phyloP scores from a whole-genome alignment of 2,113 vertebrate genomes.

The Dinomys branickii region DNA sequence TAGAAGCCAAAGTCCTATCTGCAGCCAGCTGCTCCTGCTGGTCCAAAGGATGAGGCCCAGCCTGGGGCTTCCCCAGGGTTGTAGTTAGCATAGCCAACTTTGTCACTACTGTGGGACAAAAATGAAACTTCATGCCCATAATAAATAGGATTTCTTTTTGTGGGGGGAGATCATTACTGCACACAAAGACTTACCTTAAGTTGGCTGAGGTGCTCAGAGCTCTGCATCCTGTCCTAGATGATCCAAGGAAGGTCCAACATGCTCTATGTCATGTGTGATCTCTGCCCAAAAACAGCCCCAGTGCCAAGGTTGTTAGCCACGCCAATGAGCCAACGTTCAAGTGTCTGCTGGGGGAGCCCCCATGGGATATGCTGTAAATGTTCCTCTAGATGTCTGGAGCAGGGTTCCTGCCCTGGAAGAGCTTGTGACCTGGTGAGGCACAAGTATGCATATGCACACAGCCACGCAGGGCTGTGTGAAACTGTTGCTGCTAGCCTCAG shows the following conservation, averaged over 20 bases:
- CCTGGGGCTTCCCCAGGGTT: neutral
- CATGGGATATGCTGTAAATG: fast-evolving
- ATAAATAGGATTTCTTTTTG: slow-evolving; percentile 61
- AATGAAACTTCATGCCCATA: slow-evolving; percentile 16
- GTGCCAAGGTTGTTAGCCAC: too few species aligned
- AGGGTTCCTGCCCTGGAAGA: neutral
- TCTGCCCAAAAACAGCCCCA: too few species aligned
- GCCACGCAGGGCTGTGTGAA: too few species aligned
- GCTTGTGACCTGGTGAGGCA: neutral
- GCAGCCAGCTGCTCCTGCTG: neutral
- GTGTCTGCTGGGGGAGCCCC: neutral
- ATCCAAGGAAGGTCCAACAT: neutral
- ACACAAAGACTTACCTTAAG: neutral
- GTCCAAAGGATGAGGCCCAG: neutral
- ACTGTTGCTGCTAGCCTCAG: too few species aligned
- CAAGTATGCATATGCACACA: neutral
- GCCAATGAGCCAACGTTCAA: fast-evolving
- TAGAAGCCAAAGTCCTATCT: neutral
- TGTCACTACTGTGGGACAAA: slow-evolving; percentile 1
- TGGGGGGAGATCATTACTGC: too few species aligned
- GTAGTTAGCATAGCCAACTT: neutral
- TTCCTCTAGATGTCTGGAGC: too few species aligned
- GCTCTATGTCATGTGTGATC: neutral
- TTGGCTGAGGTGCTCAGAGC: neutral
- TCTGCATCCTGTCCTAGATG: neutral